A percentile compares a stretch with the other conserved stretches of the same genome.
Conservation (phyloP, 1,140 invertebrate species). For the Antheraea pernyi region DNA sequence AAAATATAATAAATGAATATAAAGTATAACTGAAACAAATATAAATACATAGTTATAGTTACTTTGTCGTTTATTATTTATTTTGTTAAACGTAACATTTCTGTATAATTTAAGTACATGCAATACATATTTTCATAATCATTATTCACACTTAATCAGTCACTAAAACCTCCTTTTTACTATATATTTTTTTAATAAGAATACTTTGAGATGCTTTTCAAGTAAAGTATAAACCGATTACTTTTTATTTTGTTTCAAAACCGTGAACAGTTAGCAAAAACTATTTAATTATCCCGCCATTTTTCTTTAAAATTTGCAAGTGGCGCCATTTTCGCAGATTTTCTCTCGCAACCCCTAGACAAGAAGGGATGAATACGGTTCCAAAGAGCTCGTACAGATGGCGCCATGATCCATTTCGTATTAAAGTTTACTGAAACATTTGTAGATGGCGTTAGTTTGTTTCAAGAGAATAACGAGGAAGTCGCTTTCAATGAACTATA, state of each 20-base stretch:
- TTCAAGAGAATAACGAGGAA: slow-evolving; percentile 1
- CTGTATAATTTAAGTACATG: no score
- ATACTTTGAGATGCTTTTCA: neutral
- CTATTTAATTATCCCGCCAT: slow-evolving; percentile 23
- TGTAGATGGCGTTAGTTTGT: slow-evolving; percentile 55
- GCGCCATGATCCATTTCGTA: slow-evolving; percentile 27
- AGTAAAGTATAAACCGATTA: neutral
- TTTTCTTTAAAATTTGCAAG: slow-evolving; percentile 35
- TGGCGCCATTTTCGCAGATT: slow-evolving; percentile 66
- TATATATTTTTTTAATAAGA: no score
- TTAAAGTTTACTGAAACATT: slow-evolving; percentile 16
- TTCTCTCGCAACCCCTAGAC: slow-evolving; percentile 66
- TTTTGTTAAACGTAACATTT: no score
- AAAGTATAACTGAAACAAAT: no score
- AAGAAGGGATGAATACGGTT: slow-evolving; percentile 56
- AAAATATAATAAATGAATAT: no score
- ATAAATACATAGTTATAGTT: no score
- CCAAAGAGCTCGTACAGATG: slow-evolving; percentile 40
- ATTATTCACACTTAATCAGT: no score
- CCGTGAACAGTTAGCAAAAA: neutral
- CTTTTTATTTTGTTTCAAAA: neutral
- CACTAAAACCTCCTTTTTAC: no score
- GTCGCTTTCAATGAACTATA: neutral
- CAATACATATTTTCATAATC: no score
- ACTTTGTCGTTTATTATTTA: no score